Evolutionary conservation across 2,113 vertebrate species (phyloP).

Genomic region (Scopus umbretta): DNA sequence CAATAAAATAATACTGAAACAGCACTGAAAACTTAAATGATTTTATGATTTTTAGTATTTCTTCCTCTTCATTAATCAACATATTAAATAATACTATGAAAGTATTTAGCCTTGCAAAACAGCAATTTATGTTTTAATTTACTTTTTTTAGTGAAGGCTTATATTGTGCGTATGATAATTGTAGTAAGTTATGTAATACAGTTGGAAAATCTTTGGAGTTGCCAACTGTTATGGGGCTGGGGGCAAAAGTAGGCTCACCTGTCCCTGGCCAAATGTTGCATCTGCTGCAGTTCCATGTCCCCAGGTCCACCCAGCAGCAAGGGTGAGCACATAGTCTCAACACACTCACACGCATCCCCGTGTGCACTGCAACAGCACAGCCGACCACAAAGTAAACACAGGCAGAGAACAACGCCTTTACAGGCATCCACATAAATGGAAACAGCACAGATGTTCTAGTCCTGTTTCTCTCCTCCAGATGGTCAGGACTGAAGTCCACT

Average conservation of each 20-base stretch:
- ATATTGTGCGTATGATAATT: not conserved
- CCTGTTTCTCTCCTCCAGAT: not conserved
- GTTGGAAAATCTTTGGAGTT: not conserved
- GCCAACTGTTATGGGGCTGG: not conserved
- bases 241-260: not conserved
- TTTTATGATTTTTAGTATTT: not conserved
- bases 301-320: rapidly evolving
- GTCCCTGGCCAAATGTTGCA: not conserved
- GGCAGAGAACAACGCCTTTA: not conserved
- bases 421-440: not conserved
- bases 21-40: not conserved
- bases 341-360: too few relatives aligned
- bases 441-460: not conserved
- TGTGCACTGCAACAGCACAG: not conserved
- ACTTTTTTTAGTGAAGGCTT: not conserved
- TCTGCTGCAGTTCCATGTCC: not conserved
- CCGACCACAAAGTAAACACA: not conserved
- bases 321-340: not conserved
- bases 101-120: not conserved
- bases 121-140: not conserved
- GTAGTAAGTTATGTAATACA: not conserved
- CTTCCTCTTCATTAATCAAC: not conserved
- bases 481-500: not conserved
- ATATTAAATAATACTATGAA: not conserved
- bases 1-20: not conserved